phyloP scores from a whole-genome alignment of 2,797 vertebrate genomes.

The Cuculus canorus region DNA sequence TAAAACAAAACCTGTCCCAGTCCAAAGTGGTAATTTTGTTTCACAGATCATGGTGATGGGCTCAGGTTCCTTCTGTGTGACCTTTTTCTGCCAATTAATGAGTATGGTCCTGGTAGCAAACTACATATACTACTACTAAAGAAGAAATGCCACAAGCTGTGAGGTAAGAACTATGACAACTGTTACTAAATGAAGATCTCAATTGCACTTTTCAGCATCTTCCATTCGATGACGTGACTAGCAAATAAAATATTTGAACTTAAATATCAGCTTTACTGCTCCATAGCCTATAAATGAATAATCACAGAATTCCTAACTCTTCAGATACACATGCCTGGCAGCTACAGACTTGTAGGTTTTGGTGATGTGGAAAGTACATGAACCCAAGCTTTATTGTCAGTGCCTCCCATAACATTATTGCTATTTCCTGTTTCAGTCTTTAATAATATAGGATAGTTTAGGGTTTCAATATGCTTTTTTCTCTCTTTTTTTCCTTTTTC shows the following conservation, averaged over 20 bases:
- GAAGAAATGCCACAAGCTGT: not conserved
- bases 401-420: conserved; percentile 69
- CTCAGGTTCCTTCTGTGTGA: not conserved
- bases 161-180: not conserved
- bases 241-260: not conserved
- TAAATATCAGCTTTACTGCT: not conserved
- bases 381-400: conserved; percentile 68
- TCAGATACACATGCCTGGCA: conserved; percentile 49
- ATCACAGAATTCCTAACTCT: conserved; percentile 12
- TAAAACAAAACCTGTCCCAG: not conserved
- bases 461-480: not conserved
- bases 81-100: not conserved
- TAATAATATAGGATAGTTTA: conserved; percentile 63
- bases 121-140: not conserved
- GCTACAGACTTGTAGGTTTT: conserved; percentile 55
- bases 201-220: not conserved
- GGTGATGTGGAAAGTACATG: not conserved
- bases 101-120: not conserved
- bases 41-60: not conserved
- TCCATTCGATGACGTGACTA: not conserved
- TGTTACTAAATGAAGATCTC: not conserved
- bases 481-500: not conserved
- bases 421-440: conserved; percentile 74
- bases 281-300: not conserved
- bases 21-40: not conserved